Evolutionary conservation across 2,797 vertebrate species (phyloP).

Genomic region (Acipenser ruthenus): DNA sequence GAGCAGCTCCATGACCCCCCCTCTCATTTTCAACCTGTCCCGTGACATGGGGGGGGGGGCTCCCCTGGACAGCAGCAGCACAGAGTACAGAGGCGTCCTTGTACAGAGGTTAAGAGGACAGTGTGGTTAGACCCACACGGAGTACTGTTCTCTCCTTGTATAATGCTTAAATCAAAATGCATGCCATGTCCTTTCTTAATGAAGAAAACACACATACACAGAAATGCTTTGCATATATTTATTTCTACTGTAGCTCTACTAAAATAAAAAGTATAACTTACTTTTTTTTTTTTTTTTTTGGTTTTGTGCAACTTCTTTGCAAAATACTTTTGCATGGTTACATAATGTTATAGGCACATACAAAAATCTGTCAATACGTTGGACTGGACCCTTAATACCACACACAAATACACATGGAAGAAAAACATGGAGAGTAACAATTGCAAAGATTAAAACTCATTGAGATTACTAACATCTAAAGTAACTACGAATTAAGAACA

Average conservation of each 20-base stretch:
- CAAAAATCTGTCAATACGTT: constrained; percentile 34
- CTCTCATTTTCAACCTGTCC: constrained; percentile 82
- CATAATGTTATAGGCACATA: constrained; percentile 49
- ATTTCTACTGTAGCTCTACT: constrained; percentile 28
- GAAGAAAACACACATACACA: background rate
- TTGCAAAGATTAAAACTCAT: constrained; percentile 20
- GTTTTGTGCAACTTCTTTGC: constrained; percentile 49
- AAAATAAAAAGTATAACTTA: background rate
- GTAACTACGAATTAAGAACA: constrained; percentile 31
- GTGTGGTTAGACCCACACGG: no score
- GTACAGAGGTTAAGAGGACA: background rate
- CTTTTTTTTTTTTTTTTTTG: constrained; percentile 38
- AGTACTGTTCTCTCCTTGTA: background rate
- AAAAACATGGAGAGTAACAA: constrained; percentile 14
- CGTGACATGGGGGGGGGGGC: constrained; percentile 42
- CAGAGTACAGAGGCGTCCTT: constrained; percentile 53
- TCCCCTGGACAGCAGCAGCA: constrained; percentile 50
- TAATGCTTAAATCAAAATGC: constrained; percentile 10
- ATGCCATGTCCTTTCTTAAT: constrained; percentile 5
- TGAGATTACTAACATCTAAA: constrained; percentile 27
- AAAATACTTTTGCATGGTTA: constrained; percentile 45
- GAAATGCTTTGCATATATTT: constrained; percentile 43
- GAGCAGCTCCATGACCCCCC: constrained; percentile 58
- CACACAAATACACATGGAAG: constrained; percentile 27
- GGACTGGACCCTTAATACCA: constrained; percentile 17